Percentiles rank a stretch among this genome's conserved stretches.
These are phyloP conservation scores for Palythoa heliodiscus DNA, from an alignment of 92 coral and sea anemone species.

Conservation along the genomic window DNA sequence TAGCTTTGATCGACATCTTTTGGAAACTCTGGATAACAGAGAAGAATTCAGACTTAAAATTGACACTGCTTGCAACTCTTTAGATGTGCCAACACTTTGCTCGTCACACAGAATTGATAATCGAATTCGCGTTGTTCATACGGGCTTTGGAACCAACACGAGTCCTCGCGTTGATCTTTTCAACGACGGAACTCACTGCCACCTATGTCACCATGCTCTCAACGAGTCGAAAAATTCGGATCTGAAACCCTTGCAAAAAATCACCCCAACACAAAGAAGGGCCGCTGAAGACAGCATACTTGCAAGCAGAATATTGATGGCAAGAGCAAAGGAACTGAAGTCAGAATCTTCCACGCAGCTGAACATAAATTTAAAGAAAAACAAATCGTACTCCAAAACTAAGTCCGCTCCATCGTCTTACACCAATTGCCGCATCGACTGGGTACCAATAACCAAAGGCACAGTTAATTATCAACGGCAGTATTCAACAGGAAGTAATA, in stretches of 20 bases:
- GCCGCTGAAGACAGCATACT: conserved; percentile 75
- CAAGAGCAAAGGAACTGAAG: conserved; percentile 63
- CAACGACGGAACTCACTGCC: conserved; percentile 47
- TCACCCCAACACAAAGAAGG: conserved; percentile 81
- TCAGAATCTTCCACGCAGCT: conserved; percentile 52
- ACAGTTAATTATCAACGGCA: conserved; percentile 72
- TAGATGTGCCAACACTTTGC: conserved; percentile 48
- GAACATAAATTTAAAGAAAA: conserved; percentile 47
- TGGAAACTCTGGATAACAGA: conserved; percentile 60
- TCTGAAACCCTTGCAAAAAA: conserved; percentile 75
- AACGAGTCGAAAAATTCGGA: conserved; percentile 33
- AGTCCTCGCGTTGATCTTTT: conserved; percentile 42
- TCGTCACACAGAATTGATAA: conserved; percentile 63
- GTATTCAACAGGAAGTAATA: background rate
- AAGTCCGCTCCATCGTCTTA: background rate
- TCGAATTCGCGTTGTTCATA: conserved; percentile 63
- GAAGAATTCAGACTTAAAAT: conserved; percentile 57
- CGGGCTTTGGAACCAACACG: conserved; percentile 32
- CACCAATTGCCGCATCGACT: conserved; percentile 64
- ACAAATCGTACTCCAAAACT: conserved; percentile 33
- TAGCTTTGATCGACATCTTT: conserved; percentile 82
- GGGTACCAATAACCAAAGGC: conserved; percentile 96
- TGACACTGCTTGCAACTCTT: conserved; percentile 38
- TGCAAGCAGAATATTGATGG: conserved; percentile 54
- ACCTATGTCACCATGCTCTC: conserved; percentile 57